Evolutionary conservation across 1,140 invertebrate genomes (phyloP).

Genomic region (Drosophila arizonae): DNA sequence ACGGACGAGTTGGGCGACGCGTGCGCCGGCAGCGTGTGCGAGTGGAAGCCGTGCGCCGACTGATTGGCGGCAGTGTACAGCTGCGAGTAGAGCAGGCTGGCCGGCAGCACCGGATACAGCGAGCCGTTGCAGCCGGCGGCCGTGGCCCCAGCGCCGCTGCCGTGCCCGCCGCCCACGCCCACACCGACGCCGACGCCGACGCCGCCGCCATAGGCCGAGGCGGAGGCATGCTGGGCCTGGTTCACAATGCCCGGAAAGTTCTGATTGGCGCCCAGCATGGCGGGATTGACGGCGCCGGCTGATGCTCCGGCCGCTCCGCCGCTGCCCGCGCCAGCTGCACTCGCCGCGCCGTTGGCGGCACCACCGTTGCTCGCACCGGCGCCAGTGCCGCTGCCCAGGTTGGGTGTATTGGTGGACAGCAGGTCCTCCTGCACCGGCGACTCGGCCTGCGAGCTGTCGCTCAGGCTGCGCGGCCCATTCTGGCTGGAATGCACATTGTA

Average conservation of each 20-base stretch:
- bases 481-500: constrained; percentile 82
- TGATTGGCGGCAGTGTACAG: constrained; percentile 91
- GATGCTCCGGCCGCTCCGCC: constrained; percentile 85
- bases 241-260: constrained; percentile 79
- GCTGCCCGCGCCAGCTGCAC: constrained; percentile 86
- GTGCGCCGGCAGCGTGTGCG: constrained; percentile 86
- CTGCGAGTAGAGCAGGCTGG: constrained; percentile 91
- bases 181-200: constrained; percentile 36
- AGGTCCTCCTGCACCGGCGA: constrained; percentile 91
- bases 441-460: constrained; percentile 91
- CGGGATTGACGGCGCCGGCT: constrained; percentile 85
- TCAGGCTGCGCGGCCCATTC: constrained; percentile 87
- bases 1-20: constrained; percentile 85
- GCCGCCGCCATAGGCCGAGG: constrained; percentile 62
- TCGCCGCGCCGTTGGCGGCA: constrained; percentile 82
- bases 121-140: constrained; percentile 85
- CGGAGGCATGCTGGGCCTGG: constrained; percentile 75
- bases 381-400: constrained; percentile 66
- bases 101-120: constrained; percentile 89
- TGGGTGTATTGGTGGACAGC: constrained; percentile 85
- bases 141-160: constrained; percentile 53
- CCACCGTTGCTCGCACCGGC: constrained; percentile 43
- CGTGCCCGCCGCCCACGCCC: constrained; percentile 61
- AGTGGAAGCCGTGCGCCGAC: constrained; percentile 89
- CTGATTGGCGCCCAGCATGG: constrained; percentile 72